Evolutionary conservation across 2,113 vertebrate genomes (phyloP), one percentile per base, ranked within the genome.

Genomic region (Anarhynchus alexandrinus): DNA sequence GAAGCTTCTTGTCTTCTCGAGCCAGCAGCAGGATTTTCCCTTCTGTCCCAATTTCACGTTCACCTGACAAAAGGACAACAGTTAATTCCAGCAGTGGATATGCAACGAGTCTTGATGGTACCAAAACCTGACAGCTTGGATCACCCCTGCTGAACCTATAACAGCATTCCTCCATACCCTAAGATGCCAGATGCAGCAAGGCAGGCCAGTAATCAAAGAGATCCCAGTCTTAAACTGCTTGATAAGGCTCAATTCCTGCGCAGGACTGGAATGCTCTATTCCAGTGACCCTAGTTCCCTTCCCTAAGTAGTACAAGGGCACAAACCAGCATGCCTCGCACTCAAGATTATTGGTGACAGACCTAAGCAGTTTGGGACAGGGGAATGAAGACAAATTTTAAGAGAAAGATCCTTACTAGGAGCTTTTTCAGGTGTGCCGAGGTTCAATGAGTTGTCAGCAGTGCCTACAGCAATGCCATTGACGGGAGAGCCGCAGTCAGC

Each of bases 11-110:
- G 95, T 98, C 98, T 83, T 98, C 98, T 54, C 95, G 98, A 43
- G 98, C 98, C 96, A 98, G 83, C 36, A 98, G 96, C 86, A 98
- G 88, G 84, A 98, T 95, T 30, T 98, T 98, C 11, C 97, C 97
- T 90, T 98, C 98, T 34, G 98, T 98, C 65, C 98, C 98, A 9
- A 98, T 30, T 93, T 98, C 98, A 13, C 98, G 97, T 47, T 98
- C 98, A 87, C 98, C 98, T 98, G 97, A 16, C 38, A 52, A 61
- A 79, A 88, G 81, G 27, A 93, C 19, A 52, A 54, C 2, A 12
- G 26, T 80, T 13, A 82, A 54, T 8, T 66, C 45, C 34, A 73
- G 51, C 38, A 57, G 62, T 0, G 10, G 52, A 23, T 23, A 22
- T 1, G 0, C 38, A n/a, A 30, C 23, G 10, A 36, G 9, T 6